phyloP scores from a whole-genome alignment of 1,140 invertebrate species.

The Caenorhabditis briggsae region DNA sequence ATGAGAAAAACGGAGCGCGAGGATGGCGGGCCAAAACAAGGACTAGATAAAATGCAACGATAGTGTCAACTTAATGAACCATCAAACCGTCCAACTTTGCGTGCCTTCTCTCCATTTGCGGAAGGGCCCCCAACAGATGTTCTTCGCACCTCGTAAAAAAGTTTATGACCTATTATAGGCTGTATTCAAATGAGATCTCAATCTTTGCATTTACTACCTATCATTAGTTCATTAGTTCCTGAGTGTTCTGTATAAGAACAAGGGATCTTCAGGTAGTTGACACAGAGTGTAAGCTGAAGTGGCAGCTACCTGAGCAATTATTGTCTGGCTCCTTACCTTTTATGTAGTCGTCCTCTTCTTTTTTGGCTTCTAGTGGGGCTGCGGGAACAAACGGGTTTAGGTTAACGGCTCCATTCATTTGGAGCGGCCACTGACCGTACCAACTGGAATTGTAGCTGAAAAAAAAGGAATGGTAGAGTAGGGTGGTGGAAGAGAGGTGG shows the following conservation, averaged over 20 bases:
- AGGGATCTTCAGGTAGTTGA: neutral
- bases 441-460: conserved; percentile 65
- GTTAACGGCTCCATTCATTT: conserved; percentile 61
- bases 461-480: neutral
- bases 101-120: neutral
- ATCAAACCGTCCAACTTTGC: conserved; percentile 46
- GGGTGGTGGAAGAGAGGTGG: too few relatives aligned
- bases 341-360: conserved; percentile 54
- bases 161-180: conserved; percentile 38
- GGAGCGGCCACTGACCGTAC: conserved; percentile 66
- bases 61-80: conserved; percentile 55
- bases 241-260: neutral
- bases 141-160: conserved; percentile 55
- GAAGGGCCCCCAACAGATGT: conserved; percentile 30
- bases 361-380: conserved; percentile 61
- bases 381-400: conserved; percentile 58
- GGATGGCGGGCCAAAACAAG: neutral
- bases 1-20: neutral
- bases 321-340: conserved; percentile 20
- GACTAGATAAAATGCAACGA: conserved; percentile 55
- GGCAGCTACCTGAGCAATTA: neutral
- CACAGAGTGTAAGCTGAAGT: neutral
- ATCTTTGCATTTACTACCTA: neutral
- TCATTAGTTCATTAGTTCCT: neutral
- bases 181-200: conserved; percentile 13